Base-by-base conservation (phyloP, 2,113 vertebrate genomes). In the Paracanthobrama guichenoti region DNA sequence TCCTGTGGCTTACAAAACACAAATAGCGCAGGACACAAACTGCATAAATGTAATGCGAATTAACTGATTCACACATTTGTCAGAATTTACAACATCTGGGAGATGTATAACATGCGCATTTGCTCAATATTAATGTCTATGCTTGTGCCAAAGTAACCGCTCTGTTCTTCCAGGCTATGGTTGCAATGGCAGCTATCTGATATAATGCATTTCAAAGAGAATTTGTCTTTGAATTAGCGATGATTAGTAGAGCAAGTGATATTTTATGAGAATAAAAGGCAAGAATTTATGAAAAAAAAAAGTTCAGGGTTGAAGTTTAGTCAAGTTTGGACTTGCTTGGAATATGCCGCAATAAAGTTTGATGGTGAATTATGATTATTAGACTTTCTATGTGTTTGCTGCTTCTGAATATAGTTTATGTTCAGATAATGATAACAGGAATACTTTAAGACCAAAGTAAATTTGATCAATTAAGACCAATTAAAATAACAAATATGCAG, bases 401-500 rank as follows among this genome's bases (percentile, higher is more conserved):
- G 76, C 39, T 1, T 79, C 39, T 62, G n/a, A 24, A 5, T 44
- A 26, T 28, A 26, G 55, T 62, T 79, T 18, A 62, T 72, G n/a
- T 62, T 79, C 24, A 62, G 55, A 8, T 79, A 26, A 59, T 74
- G n/a, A 44, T 79, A 62, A 31, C 31, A 57, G 20, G 6, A 75
- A 57, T 20, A 39, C 5, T 77, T 77, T 1, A n/a, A 6, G 13
- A 82, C 60, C 67, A 73, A 59, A 46, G 9, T 16, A 10, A 59
- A 60, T 78, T 13, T 44, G 76, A 46, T 42, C 69, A 73, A 73
- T 48, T 53, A 75, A 2, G 44, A 50, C 24, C 60, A 67, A 35
- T 67, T 67, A 35, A 80, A 80, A 80, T 8, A 28, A 60, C 18
- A 66, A 7, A 67, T 80, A 46, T 66, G 26, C 60, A 80, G 28